Evolutionary conservation across 2,888 invertebrate genomes (phyloP).

Genomic region (Chironomus riparius): DNA sequence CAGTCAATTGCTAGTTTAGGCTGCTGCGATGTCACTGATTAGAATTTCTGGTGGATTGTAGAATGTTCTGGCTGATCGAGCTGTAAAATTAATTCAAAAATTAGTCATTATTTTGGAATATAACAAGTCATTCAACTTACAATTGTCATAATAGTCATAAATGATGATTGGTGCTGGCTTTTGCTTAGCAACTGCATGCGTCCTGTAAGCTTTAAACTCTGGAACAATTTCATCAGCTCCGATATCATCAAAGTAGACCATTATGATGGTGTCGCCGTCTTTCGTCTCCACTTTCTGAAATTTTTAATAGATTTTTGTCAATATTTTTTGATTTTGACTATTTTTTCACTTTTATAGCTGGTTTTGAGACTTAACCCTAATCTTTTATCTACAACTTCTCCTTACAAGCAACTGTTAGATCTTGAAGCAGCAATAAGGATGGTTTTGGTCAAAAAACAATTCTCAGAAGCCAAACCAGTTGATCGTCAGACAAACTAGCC

Average conservation of each 20-base stretch:
- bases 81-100: conserved; percentile 42
- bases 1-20: no score
- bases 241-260: conserved; percentile 65
- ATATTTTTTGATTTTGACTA: no score
- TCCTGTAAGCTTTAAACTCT: conserved; percentile 76
- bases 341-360: no score
- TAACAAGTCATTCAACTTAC: conserved; percentile 47
- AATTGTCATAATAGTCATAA: conserved; percentile 87
- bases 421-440: no score
- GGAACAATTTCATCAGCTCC: conserved; percentile 65
- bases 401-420: no score
- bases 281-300: conserved; percentile 60
- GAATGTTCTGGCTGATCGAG: conserved; percentile 73
- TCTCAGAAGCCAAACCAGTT: no score
- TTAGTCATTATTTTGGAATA: not conserved
- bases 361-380: no score
- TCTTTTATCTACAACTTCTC: no score
- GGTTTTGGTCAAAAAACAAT: no score
- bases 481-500: no score
- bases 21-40: conserved; percentile 35
- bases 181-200: conserved; percentile 77
- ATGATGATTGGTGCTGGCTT: conserved; percentile 78
- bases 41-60: conserved; percentile 56
- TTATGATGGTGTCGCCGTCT: conserved; percentile 52
- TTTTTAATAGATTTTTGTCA: conserved; percentile 39